Evolutionary conservation across 2,797 vertebrate species (phyloP), one percentile per base, ranked within the genome.

Genomic region (Mallotus villosus): DNA sequence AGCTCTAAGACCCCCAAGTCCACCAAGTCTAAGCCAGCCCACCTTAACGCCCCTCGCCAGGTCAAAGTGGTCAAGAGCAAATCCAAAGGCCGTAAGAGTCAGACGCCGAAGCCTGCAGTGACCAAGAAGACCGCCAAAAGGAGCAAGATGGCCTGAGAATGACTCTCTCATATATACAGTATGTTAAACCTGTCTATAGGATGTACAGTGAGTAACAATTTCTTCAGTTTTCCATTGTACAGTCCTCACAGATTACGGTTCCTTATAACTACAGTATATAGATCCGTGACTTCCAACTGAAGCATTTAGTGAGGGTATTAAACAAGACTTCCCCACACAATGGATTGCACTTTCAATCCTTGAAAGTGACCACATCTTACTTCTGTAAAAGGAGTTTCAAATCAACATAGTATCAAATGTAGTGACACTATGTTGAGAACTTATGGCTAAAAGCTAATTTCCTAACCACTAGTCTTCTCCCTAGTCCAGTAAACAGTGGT

Each of bases 21-120:
- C 2, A 85, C 84, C 73, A 92, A 90, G 81, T 77, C 87, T 58
- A 91, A 90, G 78, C 85, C 88, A 5, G 87, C 80, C 67, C 80
- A 82, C 57, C 81, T 87, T 1, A 83, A 81, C 4, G 9, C 74
- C 61, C 75, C 76, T n/a, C 85, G 73, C 51, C 75, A 83, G 6
- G 74, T 75, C 51, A 91, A 88, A 63, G 86, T 80, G 75, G 71
- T 71, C 37, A 89, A 85, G 69, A 63, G 69, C 49, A 91, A 86
- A 80, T 58, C 80, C 63, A 92, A 87, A 81, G 37, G 37, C 32
- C 81, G 41, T 46, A 89, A 86, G 69, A 79, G 25, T 75, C 59
- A 67, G 9, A 83, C 69, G 32, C 60, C 63, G 8, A 91, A 87
- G 72, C 60, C 71, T 0, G 27, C 71, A 3, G 72, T 66, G 11